These are phyloP conservation scores for Chloroceryle inda DNA, from an alignment of 2,797 vertebrate genomes.

Conservation along the genomic window DNA sequence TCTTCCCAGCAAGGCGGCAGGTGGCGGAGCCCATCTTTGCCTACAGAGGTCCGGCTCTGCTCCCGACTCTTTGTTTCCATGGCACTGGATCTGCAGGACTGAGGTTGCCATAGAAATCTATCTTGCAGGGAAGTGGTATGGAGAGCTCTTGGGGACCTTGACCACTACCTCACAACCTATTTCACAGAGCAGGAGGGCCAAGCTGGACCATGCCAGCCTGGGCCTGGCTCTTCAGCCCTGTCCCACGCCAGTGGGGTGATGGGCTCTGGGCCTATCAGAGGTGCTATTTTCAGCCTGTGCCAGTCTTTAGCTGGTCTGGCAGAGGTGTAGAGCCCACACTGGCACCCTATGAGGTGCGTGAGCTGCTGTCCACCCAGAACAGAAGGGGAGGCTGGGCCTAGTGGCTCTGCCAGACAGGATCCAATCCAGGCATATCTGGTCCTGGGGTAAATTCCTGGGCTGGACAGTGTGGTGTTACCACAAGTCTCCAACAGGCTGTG, in stretches of 20 bases:
- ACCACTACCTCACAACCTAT: not conserved
- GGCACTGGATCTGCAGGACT: not conserved
- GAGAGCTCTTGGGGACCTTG: not conserved
- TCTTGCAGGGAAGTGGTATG: not conserved
- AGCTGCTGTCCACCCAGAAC: not conserved
- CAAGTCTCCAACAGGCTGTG: not conserved
- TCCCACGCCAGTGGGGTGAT: not conserved
- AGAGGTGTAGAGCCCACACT: not conserved
- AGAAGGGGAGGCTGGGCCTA: not conserved
- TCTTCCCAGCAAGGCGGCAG: accelerated
- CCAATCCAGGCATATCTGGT: not conserved
- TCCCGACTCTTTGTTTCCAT: not conserved
- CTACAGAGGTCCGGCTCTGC: not conserved
- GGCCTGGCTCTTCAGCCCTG: not conserved
- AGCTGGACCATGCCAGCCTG: not conserved
- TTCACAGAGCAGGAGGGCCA: not conserved
- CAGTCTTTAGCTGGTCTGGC: not conserved
- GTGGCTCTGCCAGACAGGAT: not conserved
- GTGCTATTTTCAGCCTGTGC: not conserved
- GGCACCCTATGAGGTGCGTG: not conserved
- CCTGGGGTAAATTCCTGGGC: not conserved
- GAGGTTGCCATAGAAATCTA: slow-evolving; percentile 51
- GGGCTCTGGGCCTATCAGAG: not conserved
- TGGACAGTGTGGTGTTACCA: not conserved
- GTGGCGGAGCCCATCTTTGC: not conserved